phyloP scores from a whole-genome alignment of 1,140 invertebrate genomes.

The Brachionus koreanus region DNA sequence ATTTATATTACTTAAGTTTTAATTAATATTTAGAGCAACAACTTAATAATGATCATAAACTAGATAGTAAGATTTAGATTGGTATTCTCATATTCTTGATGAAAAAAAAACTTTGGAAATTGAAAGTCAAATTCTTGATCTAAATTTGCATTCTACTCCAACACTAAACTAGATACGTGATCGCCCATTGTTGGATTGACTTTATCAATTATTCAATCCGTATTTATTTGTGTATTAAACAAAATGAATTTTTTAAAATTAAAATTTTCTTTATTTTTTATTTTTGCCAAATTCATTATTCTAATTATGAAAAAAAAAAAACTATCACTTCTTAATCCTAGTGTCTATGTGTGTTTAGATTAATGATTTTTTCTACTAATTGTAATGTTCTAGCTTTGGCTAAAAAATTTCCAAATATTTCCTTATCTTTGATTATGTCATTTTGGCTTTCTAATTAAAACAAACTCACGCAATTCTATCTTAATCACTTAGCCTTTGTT shows the following conservation, averaged over 20 bases:
- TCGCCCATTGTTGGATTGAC: conserved; percentile 27
- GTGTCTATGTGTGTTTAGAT: not conserved
- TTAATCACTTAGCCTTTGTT: not conserved
- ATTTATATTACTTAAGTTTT: conserved; percentile 30
- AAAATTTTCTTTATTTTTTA: not conserved
- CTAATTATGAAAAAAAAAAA: not conserved
- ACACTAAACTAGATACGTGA: conserved; percentile 22
- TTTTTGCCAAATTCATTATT: not conserved
- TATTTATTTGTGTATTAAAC: conserved; percentile 29
- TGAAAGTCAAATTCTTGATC: conserved; percentile 18
- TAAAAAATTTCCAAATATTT: not conserved
- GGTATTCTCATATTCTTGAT: not conserved
- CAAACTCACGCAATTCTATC: not conserved
- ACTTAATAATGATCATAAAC: conserved; percentile 31
- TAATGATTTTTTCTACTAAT: not conserved
- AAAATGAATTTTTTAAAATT: not conserved
- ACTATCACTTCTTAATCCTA: not conserved
- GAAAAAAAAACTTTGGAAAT: not conserved
- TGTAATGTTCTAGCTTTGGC: not conserved
- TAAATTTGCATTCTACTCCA: not conserved
- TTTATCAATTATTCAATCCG: conserved; percentile 14
- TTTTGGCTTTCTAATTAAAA: not conserved
- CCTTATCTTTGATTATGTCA: conserved; percentile 5
- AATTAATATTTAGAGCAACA: conserved; percentile 28
- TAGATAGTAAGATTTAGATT: not conserved